Evolutionary conservation across 2,113 vertebrate genomes (phyloP).

Genomic region (Heterochromis multidens): DNA sequence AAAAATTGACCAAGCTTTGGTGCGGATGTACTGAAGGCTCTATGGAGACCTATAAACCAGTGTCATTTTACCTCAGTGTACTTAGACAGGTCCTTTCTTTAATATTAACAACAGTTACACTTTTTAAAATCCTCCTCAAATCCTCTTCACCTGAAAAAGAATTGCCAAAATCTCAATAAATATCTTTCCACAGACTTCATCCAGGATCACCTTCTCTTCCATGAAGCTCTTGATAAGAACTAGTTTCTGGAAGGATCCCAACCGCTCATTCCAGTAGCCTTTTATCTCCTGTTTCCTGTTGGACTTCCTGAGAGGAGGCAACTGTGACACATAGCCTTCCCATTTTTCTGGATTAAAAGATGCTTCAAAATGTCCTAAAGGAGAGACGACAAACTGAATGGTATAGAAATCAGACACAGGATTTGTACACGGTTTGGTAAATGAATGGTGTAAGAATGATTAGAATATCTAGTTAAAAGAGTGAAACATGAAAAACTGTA

Average conservation of each 20-base stretch:
- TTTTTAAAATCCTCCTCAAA: not conserved
- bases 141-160: not conserved
- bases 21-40: too few relatives aligned
- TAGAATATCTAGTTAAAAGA: not conserved
- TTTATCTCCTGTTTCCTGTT: not conserved
- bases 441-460: not conserved
- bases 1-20: not conserved
- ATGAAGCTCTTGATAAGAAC: constrained; percentile 79
- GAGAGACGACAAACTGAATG: not conserved
- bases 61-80: not conserved
- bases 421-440: not conserved
- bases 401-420: not conserved
- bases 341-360: constrained; percentile 68
- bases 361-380: constrained; percentile 74
- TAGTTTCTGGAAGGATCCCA: constrained; percentile 67
- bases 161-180: not conserved
- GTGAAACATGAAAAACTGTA: not conserved
- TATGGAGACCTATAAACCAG: too few relatives aligned
- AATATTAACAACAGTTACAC: not conserved
- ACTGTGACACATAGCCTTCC: constrained; percentile 32
- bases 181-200: not conserved
- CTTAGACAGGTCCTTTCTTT: not conserved
- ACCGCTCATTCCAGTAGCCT: constrained; percentile 51
- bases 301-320: not conserved
- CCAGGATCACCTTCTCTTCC: constrained; percentile 77